Evolutionary conservation across 2,113 vertebrate genomes (phyloP).

Genomic region (Climacteris rufus): DNA sequence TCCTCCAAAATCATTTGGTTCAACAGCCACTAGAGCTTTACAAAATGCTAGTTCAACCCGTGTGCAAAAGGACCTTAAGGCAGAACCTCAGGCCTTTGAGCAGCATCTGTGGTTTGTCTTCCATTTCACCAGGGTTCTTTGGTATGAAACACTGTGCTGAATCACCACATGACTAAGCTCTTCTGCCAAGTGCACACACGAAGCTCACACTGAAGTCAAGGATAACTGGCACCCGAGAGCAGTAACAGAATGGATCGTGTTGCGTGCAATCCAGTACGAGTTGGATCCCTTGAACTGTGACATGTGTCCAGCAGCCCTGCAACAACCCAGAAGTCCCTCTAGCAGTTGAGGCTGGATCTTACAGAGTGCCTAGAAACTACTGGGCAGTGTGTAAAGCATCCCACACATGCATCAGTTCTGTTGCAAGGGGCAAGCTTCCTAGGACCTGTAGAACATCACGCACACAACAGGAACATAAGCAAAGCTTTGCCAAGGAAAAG

Average conservation of each 20-base stretch:
- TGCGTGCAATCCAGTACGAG: not conserved
- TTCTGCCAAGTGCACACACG: conserved; percentile 38
- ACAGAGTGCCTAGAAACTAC: not conserved
- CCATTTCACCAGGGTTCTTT: not conserved
- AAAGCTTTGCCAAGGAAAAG: not conserved
- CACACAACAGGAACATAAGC: not conserved
- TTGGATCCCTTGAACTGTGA: not conserved
- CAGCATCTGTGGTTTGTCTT: not conserved
- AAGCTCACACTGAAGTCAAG: conserved; percentile 3
- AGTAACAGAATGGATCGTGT: not conserved
- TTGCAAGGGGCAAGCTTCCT: not conserved
- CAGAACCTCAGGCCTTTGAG: not conserved
- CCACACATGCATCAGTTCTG: not conserved
- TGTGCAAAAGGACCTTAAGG: rapidly evolving
- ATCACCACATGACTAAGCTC: not conserved
- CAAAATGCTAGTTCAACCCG: not conserved
- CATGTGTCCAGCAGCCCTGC: conserved; percentile 32
- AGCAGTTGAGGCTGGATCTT: not conserved
- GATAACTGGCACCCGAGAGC: not conserved
- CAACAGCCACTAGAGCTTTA: not conserved
- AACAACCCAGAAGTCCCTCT: not conserved
- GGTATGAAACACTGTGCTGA: not conserved
- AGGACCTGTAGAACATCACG: not conserved
- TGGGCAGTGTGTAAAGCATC: conserved; percentile 9
- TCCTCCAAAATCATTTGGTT: not conserved